These are phyloP conservation scores for Eupsilia transversa DNA, from an alignment of 2,888 invertebrate genomes.

Conservation along the genomic window DNA sequence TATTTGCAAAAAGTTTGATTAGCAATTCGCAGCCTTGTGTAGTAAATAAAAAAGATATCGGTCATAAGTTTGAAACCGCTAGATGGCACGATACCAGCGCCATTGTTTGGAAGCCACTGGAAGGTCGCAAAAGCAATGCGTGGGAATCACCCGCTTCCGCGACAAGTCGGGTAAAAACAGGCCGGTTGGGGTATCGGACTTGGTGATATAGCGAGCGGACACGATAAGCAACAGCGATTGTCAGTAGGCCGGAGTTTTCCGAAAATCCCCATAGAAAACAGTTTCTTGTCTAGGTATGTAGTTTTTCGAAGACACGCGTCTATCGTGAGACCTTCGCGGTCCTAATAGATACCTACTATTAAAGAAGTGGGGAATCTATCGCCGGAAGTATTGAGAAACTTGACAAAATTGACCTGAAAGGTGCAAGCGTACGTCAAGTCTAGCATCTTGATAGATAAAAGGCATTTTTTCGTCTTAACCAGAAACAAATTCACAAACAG, in stretches of 20 bases:
- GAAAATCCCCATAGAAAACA: background rate
- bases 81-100: conserved; percentile 68
- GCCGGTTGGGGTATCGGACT: conserved; percentile 13
- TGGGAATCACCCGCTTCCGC: conserved; percentile 71
- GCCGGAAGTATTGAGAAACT: background rate
- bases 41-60: conserved; percentile 52
- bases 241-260: background rate
- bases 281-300: no score
- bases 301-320: background rate
- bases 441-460: background rate
- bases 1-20: conserved; percentile 41
- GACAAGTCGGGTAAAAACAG: conserved; percentile 57
- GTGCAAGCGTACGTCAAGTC: background rate
- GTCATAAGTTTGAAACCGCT: conserved; percentile 63
- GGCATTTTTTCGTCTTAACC: background rate
- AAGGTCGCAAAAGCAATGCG: conserved; percentile 62
- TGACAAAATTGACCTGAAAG: background rate
- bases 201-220: conserved; percentile 41
- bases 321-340: background rate
- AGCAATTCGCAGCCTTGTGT: conserved; percentile 26
- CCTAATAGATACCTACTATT: background rate
- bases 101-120: conserved; percentile 65
- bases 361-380: background rate
- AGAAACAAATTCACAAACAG: background rate
- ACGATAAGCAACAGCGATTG: background rate